Conservation (phyloP, 2,888 invertebrate species). For the Ashinkailepas kermadecensis region DNA sequence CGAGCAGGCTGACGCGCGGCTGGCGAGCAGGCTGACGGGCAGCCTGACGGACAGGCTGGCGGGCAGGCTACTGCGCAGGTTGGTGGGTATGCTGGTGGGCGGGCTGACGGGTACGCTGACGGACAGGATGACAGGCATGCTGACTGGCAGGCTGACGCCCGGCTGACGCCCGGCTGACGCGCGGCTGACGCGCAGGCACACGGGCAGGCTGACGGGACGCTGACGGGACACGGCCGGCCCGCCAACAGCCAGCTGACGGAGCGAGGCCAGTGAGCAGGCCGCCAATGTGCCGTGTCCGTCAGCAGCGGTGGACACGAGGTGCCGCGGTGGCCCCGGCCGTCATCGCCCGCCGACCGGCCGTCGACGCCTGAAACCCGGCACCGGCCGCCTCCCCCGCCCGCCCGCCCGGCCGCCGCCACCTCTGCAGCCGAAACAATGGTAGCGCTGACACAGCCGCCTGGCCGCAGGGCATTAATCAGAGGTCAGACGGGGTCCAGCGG, state of each 20-base stretch:
- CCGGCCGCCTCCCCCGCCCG: neutral
- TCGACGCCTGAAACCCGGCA: neutral
- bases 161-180: neutral
- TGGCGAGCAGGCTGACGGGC: too few species aligned
- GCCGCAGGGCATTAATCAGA: slow-evolving; percentile 5
- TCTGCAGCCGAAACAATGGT: neutral
- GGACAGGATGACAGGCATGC: too few species aligned
- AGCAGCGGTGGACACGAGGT: neutral
- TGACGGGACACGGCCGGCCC: neutral
- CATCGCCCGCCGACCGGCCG: neutral
- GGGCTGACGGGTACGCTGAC: too few species aligned
- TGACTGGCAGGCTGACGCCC: neutral
- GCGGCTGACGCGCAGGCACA: too few species aligned
- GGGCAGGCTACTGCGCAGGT: too few species aligned
- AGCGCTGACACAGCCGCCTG: neutral
- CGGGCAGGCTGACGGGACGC: neutral
- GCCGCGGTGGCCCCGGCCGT: neutral
- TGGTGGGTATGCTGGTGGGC: too few species aligned
- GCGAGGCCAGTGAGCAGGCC: neutral
- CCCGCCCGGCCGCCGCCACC: neutral
- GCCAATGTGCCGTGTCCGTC: neutral
- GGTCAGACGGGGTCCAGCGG: neutral
- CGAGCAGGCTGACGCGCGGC: too few species aligned
- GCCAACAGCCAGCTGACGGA: too few species aligned
- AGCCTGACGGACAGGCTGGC: too few species aligned